A percentile compares a stretch with the other conserved stretches of the same genome.
phyloP scores from a whole-genome alignment of 2,888 invertebrate species.

The Parasteatoda lunata region DNA sequence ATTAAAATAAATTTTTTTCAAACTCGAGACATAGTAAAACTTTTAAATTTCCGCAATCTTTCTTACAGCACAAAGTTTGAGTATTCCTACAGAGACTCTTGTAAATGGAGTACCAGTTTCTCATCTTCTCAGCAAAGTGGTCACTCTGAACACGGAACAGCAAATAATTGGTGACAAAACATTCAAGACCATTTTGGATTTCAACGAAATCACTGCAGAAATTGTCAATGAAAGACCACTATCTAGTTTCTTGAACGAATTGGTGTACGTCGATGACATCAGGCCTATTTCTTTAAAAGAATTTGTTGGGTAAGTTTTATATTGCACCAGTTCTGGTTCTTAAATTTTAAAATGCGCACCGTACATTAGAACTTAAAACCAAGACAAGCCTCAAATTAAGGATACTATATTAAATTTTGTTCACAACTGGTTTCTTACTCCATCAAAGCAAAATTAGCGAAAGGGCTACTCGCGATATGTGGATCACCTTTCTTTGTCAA shows the following conservation, averaged over 20 bases:
- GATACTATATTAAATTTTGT: too few species aligned
- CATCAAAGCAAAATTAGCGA: too few species aligned
- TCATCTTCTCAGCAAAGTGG: conserved; percentile 12
- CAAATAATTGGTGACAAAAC: conserved; percentile 21
- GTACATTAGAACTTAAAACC: too few species aligned
- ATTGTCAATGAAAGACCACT: conserved; percentile 18
- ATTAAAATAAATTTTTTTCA: too few species aligned
- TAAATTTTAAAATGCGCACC: too few species aligned
- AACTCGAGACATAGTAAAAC: too few species aligned
- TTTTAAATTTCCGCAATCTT: too few species aligned
- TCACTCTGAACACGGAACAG: conserved; percentile 44
- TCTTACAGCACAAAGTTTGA: conserved; percentile 21
- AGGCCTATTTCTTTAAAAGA: conserved; percentile 8
- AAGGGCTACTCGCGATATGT: too few species aligned
- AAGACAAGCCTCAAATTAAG: too few species aligned
- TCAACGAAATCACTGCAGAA: not conserved
- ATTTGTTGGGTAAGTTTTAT: conserved; percentile 30
- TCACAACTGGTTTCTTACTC: too few species aligned
- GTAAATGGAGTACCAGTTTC: conserved; percentile 9
- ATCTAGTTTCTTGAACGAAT: not conserved
- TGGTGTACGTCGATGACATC: conserved; percentile 18
- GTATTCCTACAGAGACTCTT: conserved; percentile 3
- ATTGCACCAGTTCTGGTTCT: not conserved
- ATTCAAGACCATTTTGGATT: not conserved
- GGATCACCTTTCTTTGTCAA: too few species aligned